Conservation (phyloP, 2,797 vertebrate species). For the Helostoma temminkii region DNA sequence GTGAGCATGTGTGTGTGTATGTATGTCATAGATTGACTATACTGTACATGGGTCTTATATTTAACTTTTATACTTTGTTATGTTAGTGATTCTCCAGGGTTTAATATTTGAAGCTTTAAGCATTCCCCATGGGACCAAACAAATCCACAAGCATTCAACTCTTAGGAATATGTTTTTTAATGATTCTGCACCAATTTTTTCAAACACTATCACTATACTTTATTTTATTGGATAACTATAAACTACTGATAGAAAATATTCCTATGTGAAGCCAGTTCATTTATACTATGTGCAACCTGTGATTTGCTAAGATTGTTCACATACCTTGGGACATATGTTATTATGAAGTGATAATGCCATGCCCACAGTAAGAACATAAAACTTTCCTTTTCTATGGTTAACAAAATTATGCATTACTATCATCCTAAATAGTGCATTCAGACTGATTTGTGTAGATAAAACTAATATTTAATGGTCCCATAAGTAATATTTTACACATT, state of each 20-base stretch:
- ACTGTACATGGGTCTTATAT: constrained; percentile 18
- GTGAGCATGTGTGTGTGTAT: constrained; percentile 26
- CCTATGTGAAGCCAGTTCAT: background rate
- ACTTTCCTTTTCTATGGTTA: background rate
- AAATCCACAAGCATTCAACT: constrained; percentile 5
- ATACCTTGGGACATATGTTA: background rate
- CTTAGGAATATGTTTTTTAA: too few species aligned
- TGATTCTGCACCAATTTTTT: too few species aligned
- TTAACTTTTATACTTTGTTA: constrained; percentile 28
- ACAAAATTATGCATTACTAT: background rate
- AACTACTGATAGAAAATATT: background rate
- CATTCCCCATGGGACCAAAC: constrained; percentile 45
- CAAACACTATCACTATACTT: background rate
- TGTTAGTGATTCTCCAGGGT: constrained; percentile 8
- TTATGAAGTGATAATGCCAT: background rate
- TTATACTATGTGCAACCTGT: constrained; percentile 10
- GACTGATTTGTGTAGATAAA: background rate
- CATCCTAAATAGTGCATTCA: background rate
- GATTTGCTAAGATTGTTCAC: too few species aligned
- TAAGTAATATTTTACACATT: too few species aligned
- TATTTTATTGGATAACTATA: constrained; percentile 4
- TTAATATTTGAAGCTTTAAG: constrained; percentile 48
- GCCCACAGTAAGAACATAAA: background rate
- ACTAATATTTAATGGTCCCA: too few species aligned
- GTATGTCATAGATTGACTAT: background rate